phyloP scores from a whole-genome alignment of 2,888 invertebrate genomes.

The Elmis aenea region DNA sequence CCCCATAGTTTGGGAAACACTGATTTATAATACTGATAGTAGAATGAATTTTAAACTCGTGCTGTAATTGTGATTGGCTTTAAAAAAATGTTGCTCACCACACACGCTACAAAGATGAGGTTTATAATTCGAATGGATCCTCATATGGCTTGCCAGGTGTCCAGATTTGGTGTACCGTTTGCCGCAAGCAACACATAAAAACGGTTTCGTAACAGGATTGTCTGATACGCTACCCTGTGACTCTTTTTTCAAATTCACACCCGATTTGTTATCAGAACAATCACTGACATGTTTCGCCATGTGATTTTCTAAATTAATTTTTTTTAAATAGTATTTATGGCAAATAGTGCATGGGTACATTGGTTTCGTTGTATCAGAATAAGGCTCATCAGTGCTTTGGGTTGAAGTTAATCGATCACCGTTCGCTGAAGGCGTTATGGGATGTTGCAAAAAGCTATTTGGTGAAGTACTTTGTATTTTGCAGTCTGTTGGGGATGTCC shows the following conservation, averaged over 20 bases:
- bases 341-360: conserved; percentile 11
- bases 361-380: conserved; percentile 2
- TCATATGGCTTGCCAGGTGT: conserved; percentile 14
- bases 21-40: no score
- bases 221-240: neutral
- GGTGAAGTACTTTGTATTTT: conserved; percentile 6
- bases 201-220: conserved; percentile 1
- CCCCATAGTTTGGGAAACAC: no score
- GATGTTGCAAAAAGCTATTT: conserved; percentile 9
- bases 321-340: conserved; percentile 9
- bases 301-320: conserved; percentile 16
- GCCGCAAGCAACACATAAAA: conserved; percentile 18
- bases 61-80: neutral
- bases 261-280: neutral
- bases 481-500: conserved; percentile 1
- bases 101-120: conserved; percentile 21
- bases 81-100: conserved; percentile 8
- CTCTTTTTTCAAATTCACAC: neutral
- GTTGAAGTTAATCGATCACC: conserved; percentile 2
- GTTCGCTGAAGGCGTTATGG: conserved; percentile 9
- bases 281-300: conserved; percentile 11
- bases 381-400: neutral
- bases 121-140: conserved; percentile 12
- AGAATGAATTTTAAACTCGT: neutral
- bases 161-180: conserved; percentile 15